Evolutionary conservation across 2,888 invertebrate genomes (phyloP), one percentile per base, ranked within the genome.

Genomic region (Tromatobia lineatoria): DNA sequence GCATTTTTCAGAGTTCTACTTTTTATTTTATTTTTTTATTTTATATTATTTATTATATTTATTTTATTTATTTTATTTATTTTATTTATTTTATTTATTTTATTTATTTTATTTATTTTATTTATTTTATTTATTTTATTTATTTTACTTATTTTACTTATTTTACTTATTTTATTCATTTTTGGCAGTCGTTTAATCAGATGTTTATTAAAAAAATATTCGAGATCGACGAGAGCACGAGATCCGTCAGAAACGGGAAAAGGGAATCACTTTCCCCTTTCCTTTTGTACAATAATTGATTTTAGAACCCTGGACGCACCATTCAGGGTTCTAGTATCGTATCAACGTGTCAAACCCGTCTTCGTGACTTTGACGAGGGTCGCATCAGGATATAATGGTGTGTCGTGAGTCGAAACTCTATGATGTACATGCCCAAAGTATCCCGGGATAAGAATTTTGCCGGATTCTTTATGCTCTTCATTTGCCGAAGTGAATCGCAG

Each of bases 241-340:
- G 42, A 66, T 76, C 52, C 66, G 20, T 76, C 66, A 66, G 54
- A 15, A 52, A 76, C 23, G 23, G 64, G 15, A 23, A 23, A 25
- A 13, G 20, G 23, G 23, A 23, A 54, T 34, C 50, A 34, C 50
- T 29, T 20, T 34, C 38, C 54, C 1, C 18, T 52, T 47, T 66
- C 66, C 42, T 66, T 66, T 23, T 42, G 66, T 45, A 7, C 23
- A 66, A 76, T 76, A 76, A 76, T 67, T 66, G 66, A 66, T 76
- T 66, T 67, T 7, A 13, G 54, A 76, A 64, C 52, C 64, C 50
- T 34, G 64, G 23, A 42, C 23, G 57, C 23, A 23, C n/a, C 8
- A 11, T 11, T 34, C 38, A 38, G n/a, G n/a, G n/a, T 13, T 10
- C 20, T 38, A 20, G 13, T 15, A n/a, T 29, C 57, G 13, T 45